These are phyloP conservation scores for Vespertilio murinus DNA, from an alignment of 2,797 vertebrate genomes.

Conservation along the genomic window DNA sequence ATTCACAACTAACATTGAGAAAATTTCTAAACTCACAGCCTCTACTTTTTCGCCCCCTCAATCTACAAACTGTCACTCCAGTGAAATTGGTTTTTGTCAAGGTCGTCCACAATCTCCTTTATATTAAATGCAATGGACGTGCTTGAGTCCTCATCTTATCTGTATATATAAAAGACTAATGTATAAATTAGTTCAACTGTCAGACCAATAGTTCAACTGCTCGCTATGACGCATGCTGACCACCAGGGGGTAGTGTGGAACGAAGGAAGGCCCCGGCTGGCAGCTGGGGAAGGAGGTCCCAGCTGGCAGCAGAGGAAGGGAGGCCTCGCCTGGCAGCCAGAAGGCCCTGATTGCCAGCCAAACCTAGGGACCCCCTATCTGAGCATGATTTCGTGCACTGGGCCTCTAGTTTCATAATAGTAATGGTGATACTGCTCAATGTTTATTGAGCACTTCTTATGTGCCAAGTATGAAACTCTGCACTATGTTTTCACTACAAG, in stretches of 20 bases:
- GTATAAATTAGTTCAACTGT: no score
- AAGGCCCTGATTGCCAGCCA: no score
- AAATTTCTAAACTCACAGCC: background rate
- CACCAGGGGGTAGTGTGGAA: no score
- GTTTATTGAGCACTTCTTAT: background rate
- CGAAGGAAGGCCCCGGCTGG: no score
- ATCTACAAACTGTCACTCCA: background rate
- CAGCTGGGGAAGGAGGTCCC: no score
- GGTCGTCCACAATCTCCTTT: background rate
- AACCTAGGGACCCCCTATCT: no score
- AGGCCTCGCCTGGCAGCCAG: no score
- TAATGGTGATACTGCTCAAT: background rate
- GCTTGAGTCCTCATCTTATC: background rate
- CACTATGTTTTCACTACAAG: background rate
- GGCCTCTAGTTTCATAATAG: background rate
- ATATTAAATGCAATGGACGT: background rate
- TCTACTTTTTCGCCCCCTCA: background rate
- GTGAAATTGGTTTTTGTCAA: background rate
- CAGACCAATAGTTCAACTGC: no score
- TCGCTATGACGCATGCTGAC: no score
- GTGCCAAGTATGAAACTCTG: background rate
- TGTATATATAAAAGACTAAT: no score
- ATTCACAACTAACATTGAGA: background rate
- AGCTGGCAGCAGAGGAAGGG: no score
- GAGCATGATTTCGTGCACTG: no score